Evolutionary conservation across 2,888 invertebrate species (phyloP), one percentile per base, ranked within the genome.

Genomic region (Stenurella melanura): DNA sequence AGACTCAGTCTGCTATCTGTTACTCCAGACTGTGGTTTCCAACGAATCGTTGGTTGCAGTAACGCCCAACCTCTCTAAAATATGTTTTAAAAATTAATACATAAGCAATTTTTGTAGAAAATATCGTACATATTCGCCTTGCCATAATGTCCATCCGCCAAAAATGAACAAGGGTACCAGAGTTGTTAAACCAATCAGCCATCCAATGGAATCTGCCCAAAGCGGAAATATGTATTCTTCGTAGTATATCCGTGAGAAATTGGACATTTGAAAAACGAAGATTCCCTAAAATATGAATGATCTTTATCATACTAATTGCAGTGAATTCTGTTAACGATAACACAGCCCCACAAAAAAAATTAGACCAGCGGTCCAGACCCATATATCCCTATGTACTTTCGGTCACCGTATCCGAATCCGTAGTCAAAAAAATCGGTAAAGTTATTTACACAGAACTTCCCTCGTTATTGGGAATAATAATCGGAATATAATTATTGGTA

Each of bases 161-260:
- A 94, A 93, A 2, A 93, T 86, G 0, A 95, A 94, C 85, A 96
- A 92, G 0, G 95, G 92, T 0, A 92, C 84, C 1, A 96, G 90
- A 0, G 96, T 96, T 0, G 93, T 90, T 0, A 94, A 80, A 0
- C 95, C 95, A 73, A 96, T 92, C 64, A 92, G 85, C 93, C 95
- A 94, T 6, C 96, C 96, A 34, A 96, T 87, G 0, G 90, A 87
- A 80, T 94, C 93, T 15, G 95, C 95, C 91, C 94, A 95, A 12
- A 87, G 79, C 0, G 96, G 96, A 87, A 95, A 96, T 11, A 87
- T 86, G 83, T 95, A 94, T 71, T 90, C 90, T 60, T 92, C 93
- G 85, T 95, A 96, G 6, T 88, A 85, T 0, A 94, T 93, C 0
- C 93, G 88, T 18, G 90, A 87, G 91, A 94, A 94, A 80, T 93